Conservation (phyloP, 35 echinoderm and acorn worm species). For the Patiria miniata region DNA sequence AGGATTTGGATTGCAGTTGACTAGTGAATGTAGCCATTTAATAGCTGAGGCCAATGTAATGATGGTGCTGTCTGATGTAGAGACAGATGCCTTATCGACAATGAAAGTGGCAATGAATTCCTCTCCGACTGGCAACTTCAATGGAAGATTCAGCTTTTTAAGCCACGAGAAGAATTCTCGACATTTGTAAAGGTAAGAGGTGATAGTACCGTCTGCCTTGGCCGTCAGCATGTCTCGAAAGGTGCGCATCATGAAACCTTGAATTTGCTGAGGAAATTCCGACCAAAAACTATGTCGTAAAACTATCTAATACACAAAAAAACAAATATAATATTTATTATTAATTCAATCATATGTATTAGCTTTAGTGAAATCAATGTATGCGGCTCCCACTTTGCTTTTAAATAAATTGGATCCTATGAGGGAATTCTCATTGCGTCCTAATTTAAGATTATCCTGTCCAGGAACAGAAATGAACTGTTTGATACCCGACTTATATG, state of each 20-base stretch:
- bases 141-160: neutral
- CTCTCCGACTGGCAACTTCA: neutral
- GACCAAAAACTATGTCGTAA: neutral
- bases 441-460: neutral
- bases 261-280: neutral
- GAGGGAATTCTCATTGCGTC: neutral
- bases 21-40: neutral
- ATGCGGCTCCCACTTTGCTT: neutral
- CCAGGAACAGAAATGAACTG: neutral
- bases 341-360: neutral
- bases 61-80: neutral
- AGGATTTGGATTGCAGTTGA: neutral
- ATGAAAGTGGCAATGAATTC: neutral
- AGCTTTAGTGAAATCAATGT: neutral
- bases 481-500: neutral
- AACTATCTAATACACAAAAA: neutral
- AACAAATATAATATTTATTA: neutral
- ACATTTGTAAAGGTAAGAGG: neutral
- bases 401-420: neutral
- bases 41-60: neutral
- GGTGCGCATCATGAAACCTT: neutral
- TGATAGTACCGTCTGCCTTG: neutral
- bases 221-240: neutral
- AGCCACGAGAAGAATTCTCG: neutral
- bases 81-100: neutral